phyloP scores from a whole-genome alignment of 2,113 vertebrate genomes.

The Phalacrocorax carbo region DNA sequence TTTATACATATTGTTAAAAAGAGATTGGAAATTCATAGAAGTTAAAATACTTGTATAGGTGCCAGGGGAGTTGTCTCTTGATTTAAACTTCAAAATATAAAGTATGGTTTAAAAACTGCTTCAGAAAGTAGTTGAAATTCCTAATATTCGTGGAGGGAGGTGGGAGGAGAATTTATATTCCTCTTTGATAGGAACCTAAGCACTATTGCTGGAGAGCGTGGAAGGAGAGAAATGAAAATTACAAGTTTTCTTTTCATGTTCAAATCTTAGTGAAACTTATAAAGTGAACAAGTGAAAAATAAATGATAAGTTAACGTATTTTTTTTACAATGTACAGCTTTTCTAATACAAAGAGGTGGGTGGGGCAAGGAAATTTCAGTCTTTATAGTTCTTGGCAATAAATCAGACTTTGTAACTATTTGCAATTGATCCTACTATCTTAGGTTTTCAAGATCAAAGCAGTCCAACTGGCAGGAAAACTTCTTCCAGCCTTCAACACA shows the following conservation, averaged over 20 bases:
- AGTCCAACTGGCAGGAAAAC: constrained; percentile 94
- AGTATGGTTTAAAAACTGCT: neutral
- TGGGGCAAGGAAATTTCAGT: neutral
- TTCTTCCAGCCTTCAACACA: constrained; percentile 97
- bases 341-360: neutral
- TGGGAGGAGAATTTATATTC: neutral
- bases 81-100: neutral
- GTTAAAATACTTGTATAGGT: neutral
- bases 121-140: neutral
- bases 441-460: constrained; percentile 98
- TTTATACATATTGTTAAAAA: neutral
- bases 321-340: neutral
- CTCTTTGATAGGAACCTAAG: neutral
- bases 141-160: neutral
- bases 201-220: neutral
- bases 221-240: constrained; percentile 20
- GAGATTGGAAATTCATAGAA: neutral
- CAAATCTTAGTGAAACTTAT: neutral
- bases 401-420: constrained; percentile 8
- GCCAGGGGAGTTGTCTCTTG: neutral
- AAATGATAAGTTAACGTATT: neutral
- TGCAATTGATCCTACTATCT: constrained; percentile 40
- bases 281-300: constrained; percentile 12
- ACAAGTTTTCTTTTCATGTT: constrained; percentile 3
- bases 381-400: neutral